These are phyloP conservation scores for Plodia interpunctella DNA, from an alignment of 1,140 invertebrate species.

Conservation along the genomic window DNA sequence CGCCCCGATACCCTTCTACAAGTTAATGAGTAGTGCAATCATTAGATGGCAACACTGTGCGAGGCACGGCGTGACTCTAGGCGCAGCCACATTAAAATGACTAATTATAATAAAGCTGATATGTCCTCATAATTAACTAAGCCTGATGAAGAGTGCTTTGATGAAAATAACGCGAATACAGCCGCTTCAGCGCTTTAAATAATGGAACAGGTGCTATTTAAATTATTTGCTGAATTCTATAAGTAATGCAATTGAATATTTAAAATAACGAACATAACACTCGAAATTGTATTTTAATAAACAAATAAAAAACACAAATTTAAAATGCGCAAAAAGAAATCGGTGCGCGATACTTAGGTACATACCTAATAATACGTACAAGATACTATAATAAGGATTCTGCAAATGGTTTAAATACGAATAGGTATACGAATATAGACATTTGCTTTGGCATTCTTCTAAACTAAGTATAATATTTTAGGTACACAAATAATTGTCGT, in stretches of 20 bases:
- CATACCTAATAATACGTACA: too few relatives aligned
- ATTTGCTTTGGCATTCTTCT: neutral
- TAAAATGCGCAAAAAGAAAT: too few relatives aligned
- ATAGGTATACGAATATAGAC: too few relatives aligned
- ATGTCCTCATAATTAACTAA: constrained; percentile 76
- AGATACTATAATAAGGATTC: too few relatives aligned
- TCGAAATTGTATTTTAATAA: too few relatives aligned
- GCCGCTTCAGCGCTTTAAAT: constrained; percentile 51
- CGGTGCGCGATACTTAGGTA: too few relatives aligned
- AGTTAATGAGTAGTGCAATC: constrained; percentile 9
- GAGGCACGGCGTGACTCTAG: constrained; percentile 43
- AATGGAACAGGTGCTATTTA: too few relatives aligned
- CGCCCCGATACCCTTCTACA: too few relatives aligned
- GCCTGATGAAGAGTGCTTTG: constrained; percentile 73
- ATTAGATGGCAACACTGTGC: constrained; percentile 37
- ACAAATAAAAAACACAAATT: too few relatives aligned
- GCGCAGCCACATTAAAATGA: constrained; percentile 75
- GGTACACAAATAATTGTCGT: neutral
- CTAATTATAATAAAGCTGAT: constrained; percentile 77
- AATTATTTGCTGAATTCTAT: too few relatives aligned
- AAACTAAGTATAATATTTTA: neutral
- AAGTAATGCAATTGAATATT: too few relatives aligned
- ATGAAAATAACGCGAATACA: constrained; percentile 34
- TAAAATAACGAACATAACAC: neutral
- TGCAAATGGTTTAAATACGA: too few relatives aligned